Conservation (phyloP, 2,888 invertebrate genomes). For the Lepas anatifera region DNA sequence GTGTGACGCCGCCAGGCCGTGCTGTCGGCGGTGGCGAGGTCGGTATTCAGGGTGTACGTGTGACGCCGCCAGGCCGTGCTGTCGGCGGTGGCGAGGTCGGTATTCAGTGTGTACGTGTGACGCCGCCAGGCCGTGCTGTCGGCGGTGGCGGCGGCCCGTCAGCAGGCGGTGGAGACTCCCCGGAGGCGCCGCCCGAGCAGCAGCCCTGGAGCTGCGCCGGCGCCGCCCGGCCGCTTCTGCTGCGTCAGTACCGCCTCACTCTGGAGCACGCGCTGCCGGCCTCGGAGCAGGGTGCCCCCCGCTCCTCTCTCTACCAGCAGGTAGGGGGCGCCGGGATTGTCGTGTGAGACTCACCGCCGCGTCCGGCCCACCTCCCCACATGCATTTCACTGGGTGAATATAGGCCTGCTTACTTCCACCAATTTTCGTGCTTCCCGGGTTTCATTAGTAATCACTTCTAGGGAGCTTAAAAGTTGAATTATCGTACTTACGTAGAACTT, state of each 20-base stretch:
- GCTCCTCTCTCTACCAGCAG: constrained; percentile 49
- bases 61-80: neutral
- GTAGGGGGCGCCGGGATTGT: neutral
- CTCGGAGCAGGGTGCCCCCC: constrained; percentile 43
- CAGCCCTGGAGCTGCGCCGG: neutral
- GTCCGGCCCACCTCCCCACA: too few relatives aligned
- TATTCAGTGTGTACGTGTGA: neutral
- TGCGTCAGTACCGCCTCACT: constrained; percentile 58
- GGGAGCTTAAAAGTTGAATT: too few relatives aligned
- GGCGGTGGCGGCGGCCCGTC: neutral
- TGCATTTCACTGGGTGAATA: too few relatives aligned
- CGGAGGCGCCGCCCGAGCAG: neutral
- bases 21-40: too few relatives aligned
- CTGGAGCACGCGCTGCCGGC: constrained; percentile 35
- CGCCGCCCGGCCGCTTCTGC: constrained; percentile 14
- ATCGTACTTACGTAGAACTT: too few relatives aligned
- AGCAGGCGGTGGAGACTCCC: neutral
- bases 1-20: too few relatives aligned
- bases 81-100: neutral
- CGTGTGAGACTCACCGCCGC: too few relatives aligned
- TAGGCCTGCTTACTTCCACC: too few relatives aligned
- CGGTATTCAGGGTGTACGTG: too few relatives aligned
- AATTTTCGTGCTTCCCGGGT: too few relatives aligned
- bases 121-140: neutral
- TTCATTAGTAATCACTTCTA: too few relatives aligned